Evolutionary conservation across 2,797 vertebrate species (phyloP).

Genomic region (Lacerta bilineata): DNA sequence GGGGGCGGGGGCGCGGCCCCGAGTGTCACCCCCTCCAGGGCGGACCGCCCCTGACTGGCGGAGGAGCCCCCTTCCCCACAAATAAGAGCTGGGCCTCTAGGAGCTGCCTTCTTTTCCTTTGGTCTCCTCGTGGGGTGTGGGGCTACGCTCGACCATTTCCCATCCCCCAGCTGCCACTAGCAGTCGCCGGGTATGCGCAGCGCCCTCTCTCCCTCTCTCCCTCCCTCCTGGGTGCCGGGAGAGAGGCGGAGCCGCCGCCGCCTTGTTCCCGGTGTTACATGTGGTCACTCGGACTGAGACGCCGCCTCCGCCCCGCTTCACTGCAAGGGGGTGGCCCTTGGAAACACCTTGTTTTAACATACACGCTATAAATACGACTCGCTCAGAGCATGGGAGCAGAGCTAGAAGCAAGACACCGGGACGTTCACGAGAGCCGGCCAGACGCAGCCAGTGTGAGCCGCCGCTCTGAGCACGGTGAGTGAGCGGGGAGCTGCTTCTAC

Average conservation of each 20-base stretch:
- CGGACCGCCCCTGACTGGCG: too few species aligned
- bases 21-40: too few species aligned
- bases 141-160: background rate
- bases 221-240: background rate
- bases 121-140: background rate
- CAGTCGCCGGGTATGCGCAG: background rate
- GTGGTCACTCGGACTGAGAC: slow-evolving; percentile 67
- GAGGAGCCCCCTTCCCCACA: too few species aligned
- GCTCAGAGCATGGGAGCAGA: slow-evolving; percentile 71
- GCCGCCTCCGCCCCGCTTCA: slow-evolving; percentile 61
- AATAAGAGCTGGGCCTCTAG: too few species aligned
- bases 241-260: slow-evolving; percentile 53
- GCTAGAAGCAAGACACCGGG: slow-evolving; percentile 29
- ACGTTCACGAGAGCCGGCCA: background rate
- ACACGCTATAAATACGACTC: slow-evolving; percentile 77
- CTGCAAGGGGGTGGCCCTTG: slow-evolving; percentile 68
- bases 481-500: fast-evolving
- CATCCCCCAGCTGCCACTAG: background rate
- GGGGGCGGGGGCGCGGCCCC: too few species aligned
- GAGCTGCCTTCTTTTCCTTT: background rate
- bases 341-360: slow-evolving; percentile 70
- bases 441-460: background rate
- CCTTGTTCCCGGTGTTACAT: slow-evolving; percentile 65
- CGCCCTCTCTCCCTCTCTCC: background rate
- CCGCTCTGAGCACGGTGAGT: slow-evolving; percentile 62